Conservation (phyloP, 1,140 invertebrate species). For the Drosophila tropicalis region DNA sequence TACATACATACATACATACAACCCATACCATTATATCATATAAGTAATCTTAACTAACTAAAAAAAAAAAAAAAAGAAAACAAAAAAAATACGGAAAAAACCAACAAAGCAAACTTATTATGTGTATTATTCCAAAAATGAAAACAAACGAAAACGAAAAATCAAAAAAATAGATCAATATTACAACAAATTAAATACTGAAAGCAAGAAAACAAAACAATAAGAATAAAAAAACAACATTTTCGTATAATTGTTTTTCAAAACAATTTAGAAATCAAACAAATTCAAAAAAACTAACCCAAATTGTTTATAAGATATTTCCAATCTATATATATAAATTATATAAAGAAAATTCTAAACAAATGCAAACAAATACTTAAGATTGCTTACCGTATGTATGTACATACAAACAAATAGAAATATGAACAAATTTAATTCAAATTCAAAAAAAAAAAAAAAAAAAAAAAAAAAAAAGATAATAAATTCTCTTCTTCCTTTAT, state of each 20-base stretch:
- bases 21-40: constrained; percentile 11
- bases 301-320: constrained; percentile 67
- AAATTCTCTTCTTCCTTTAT: constrained; percentile 1
- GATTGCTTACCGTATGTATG: constrained; percentile 49
- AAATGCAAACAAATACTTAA: constrained; percentile 48
- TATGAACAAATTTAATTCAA: constrained; percentile 17
- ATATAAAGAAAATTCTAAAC: constrained; percentile 61
- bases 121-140: constrained; percentile 17
- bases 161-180: background rate
- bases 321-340: constrained; percentile 38
- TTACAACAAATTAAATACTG: constrained; percentile 13
- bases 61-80: constrained; percentile 22
- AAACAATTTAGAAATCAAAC: constrained; percentile 35
- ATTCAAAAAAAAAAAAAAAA: constrained; percentile 29
- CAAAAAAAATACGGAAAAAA: constrained; percentile 28
- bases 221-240: constrained; percentile 1
- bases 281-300: constrained; percentile 26
- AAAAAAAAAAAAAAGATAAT: constrained; percentile 22
- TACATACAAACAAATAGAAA: constrained; percentile 40
- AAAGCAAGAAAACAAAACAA: constrained; percentile 8
- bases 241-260: constrained; percentile 25
- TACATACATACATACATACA: constrained; percentile 44
- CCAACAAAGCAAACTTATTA: constrained; percentile 11
- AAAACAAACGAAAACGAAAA: background rate
- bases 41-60: constrained; percentile 58